A percentile compares a stretch with the other conserved stretches of the same genome.
These are phyloP conservation scores for Sylvia atricapilla DNA, from an alignment of 2,113 vertebrate genomes.

Conservation along the genomic window DNA sequence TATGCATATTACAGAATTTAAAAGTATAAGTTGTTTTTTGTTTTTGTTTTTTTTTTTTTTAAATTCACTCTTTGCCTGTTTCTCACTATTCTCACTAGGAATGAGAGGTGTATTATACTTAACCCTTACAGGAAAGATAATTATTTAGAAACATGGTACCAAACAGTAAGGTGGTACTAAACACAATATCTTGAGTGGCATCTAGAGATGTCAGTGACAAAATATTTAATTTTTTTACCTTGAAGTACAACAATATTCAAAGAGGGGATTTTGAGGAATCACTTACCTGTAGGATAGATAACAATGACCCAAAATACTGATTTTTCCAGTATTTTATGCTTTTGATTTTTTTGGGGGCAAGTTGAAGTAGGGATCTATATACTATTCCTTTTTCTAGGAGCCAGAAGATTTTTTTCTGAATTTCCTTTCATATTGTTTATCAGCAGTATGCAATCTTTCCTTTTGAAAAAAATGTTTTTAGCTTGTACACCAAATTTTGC, in stretches of 20 bases:
- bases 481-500: not conserved
- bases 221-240: not conserved
- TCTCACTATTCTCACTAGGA: not conserved
- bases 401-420: not conserved
- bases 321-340: not conserved
- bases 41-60: not conserved
- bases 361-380: not conserved
- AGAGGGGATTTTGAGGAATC: not conserved
- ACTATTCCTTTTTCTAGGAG: not conserved
- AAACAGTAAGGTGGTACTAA: not conserved
- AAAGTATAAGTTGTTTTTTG: not conserved
- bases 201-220: not conserved
- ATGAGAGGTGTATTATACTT: not conserved
- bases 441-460: not conserved
- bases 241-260: not conserved
- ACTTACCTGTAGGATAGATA: not conserved
- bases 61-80: not conserved
- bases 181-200: not conserved
- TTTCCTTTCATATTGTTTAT: not conserved
- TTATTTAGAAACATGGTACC: not conserved
- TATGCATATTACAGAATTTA: not conserved
- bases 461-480: not conserved
- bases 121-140: not conserved
- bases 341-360: not conserved
- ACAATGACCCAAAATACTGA: not conserved